Percentiles rank a stretch among this genome's conserved stretches.
These are phyloP conservation scores for Drosophila monieri DNA, from an alignment of 2,888 invertebrate genomes.

Conservation along the genomic window DNA sequence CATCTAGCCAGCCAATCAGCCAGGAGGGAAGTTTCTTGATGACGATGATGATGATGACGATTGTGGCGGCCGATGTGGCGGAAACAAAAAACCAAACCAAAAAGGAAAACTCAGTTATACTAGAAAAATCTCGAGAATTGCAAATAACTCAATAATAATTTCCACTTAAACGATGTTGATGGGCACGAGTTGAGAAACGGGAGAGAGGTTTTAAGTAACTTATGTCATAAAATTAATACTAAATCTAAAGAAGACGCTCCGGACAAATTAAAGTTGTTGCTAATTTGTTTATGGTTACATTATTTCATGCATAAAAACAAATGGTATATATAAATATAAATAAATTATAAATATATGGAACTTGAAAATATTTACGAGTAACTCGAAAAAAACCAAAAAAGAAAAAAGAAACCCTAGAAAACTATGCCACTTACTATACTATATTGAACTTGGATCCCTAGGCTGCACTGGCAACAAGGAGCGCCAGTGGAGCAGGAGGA, in stretches of 20 bases:
- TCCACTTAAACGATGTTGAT: slow-evolving; percentile 46
- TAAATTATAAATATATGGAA: slow-evolving; percentile 51
- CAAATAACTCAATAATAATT: slow-evolving; percentile 48
- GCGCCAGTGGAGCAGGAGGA: slow-evolving; percentile 59
- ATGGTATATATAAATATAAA: slow-evolving; percentile 44
- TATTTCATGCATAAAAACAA: slow-evolving; percentile 76
- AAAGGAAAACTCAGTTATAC: slow-evolving; percentile 56
- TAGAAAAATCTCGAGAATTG: slow-evolving; percentile 57
- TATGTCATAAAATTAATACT: slow-evolving; percentile 60
- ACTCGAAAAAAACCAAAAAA: slow-evolving; percentile 13
- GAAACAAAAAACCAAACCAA: slow-evolving; percentile 20
- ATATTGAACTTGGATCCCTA: slow-evolving; percentile 43
- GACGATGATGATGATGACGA: slow-evolving; percentile 9
- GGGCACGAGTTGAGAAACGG: slow-evolving; percentile 25
- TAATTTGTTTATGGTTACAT: slow-evolving; percentile 82
- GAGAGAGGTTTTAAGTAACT: slow-evolving; percentile 49
- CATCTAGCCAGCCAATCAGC: slow-evolving; percentile 8
- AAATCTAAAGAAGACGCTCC: slow-evolving; percentile 69
- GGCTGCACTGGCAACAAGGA: slow-evolving; percentile 62
- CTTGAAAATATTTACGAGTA: slow-evolving; percentile 37
- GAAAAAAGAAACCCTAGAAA: slow-evolving; percentile 11
- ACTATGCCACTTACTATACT: slow-evolving; percentile 26
- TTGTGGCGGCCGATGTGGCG: slow-evolving; percentile 28
- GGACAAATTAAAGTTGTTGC: slow-evolving; percentile 76
- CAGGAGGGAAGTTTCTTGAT: slow-evolving; percentile 50